Conservation (phyloP, 2,113 vertebrate species). For the Thunnus thynnus region DNA sequence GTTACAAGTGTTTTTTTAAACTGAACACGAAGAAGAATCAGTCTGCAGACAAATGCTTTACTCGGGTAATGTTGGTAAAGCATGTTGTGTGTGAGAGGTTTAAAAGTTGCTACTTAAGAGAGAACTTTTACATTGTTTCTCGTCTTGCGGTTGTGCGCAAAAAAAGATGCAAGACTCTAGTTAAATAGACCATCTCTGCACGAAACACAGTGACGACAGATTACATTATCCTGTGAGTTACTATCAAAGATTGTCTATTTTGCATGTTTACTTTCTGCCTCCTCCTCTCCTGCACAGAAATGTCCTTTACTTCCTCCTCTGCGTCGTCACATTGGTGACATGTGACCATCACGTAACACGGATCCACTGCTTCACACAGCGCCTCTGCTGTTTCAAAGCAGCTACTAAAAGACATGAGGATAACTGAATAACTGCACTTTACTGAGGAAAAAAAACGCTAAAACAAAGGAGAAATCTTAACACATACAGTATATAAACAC, state of each 20-base stretch:
- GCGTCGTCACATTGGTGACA: slow-evolving; percentile 49
- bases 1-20: slow-evolving; percentile 28
- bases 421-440: neutral
- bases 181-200: neutral
- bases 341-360: slow-evolving; percentile 41
- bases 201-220: too few species aligned
- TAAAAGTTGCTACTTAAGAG: neutral
- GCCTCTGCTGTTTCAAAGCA: slow-evolving; percentile 65
- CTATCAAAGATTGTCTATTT: neutral
- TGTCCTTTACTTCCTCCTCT: slow-evolving; percentile 53
- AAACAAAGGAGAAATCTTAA: neutral
- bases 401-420: neutral
- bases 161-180: rapidly evolving
- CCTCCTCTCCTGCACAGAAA: neutral
- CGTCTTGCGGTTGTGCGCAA: too few species aligned
- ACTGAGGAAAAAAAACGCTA: neutral
- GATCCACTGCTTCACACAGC: slow-evolving; percentile 36
- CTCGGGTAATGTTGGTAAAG: neutral
- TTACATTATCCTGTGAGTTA: neutral
- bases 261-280: neutral
- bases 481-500: neutral
- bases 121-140: neutral
- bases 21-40: slow-evolving; percentile 11
- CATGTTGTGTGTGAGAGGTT: too few species aligned
- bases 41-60: slow-evolving; percentile 20